Percentiles rank a stretch among this genome's conserved stretches.
Conservation (phyloP, 2,888 invertebrate species). For the Pachycephus smyrnensis region DNA sequence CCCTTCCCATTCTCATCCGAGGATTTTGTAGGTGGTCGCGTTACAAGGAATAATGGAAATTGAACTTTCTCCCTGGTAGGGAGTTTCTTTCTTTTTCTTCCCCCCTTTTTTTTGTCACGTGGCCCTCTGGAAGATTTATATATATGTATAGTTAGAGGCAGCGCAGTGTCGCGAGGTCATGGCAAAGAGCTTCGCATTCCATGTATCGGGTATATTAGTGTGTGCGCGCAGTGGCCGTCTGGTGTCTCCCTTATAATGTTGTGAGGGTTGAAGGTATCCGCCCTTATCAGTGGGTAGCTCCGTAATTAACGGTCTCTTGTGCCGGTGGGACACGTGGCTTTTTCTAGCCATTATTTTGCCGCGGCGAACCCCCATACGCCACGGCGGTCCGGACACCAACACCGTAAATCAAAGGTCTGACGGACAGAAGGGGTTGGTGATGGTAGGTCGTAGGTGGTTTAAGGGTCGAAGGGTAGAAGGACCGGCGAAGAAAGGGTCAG, state of each 20-base stretch:
- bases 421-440: slow-evolving; percentile 10
- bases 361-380: neutral
- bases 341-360: slow-evolving; percentile 22
- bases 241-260: neutral
- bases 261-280: neutral
- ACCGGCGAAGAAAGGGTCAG: slow-evolving; percentile 7
- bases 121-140: neutral
- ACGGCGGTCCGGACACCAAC: neutral
- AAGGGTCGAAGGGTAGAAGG: slow-evolving; percentile 8
- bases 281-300: slow-evolving; percentile 21
- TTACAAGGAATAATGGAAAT: slow-evolving; percentile 22
- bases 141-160: neutral
- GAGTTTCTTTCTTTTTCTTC: neutral
- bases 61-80: neutral
- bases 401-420: slow-evolving; percentile 4
- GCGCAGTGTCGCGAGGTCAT: neutral
- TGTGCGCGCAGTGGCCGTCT: neutral
- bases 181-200: neutral
- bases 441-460: slow-evolving; percentile 11
- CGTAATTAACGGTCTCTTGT: slow-evolving; percentile 19
- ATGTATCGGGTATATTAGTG: neutral
- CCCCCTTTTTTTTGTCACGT: neutral
- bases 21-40: slow-evolving; percentile 13
- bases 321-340: slow-evolving; percentile 16
- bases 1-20: neutral